A percentile compares a stretch with the other conserved stretches of the same genome.
These are phyloP conservation scores for Typhlichthys subterraneus DNA, from an alignment of 2,797 vertebrate genomes.

Conservation along the genomic window DNA sequence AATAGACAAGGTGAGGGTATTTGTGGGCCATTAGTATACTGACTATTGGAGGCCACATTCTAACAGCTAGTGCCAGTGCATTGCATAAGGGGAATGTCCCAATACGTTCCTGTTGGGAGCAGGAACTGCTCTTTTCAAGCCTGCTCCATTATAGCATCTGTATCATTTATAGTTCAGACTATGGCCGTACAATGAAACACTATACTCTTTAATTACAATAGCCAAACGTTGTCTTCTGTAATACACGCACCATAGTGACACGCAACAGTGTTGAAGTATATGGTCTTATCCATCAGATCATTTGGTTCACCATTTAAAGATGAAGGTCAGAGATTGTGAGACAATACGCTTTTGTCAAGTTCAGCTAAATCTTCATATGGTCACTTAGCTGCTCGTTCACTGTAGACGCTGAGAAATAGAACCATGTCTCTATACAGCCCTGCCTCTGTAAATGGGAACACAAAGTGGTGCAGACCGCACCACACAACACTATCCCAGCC, in stretches of 20 bases:
- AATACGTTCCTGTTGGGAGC: background rate
- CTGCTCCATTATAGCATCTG: constrained; percentile 24
- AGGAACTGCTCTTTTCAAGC: constrained; percentile 1
- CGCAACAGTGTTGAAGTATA: background rate
- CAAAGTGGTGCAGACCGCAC: no score
- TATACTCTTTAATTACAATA: constrained; percentile 7
- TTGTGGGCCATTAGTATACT: background rate
- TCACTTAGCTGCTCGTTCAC: no score
- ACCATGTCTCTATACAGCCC: no score
- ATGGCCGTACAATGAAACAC: no score
- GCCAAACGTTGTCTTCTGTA: background rate
- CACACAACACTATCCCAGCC: no score
- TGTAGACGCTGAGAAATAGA: no score
- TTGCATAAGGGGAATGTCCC: background rate
- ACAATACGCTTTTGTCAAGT: no score
- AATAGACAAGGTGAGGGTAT: background rate
- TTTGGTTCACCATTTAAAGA: constrained; percentile 21
- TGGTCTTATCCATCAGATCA: background rate
- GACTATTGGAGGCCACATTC: background rate
- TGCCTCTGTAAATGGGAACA: no score
- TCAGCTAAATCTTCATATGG: no score
- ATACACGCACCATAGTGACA: background rate
- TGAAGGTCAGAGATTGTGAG: no score
- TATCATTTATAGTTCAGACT: constrained; percentile 12
- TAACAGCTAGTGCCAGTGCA: background rate